A percentile compares a stretch with the other conserved stretches of the same genome.
phyloP scores from a whole-genome alignment of 1,140 invertebrate genomes.

The Apis florea region DNA sequence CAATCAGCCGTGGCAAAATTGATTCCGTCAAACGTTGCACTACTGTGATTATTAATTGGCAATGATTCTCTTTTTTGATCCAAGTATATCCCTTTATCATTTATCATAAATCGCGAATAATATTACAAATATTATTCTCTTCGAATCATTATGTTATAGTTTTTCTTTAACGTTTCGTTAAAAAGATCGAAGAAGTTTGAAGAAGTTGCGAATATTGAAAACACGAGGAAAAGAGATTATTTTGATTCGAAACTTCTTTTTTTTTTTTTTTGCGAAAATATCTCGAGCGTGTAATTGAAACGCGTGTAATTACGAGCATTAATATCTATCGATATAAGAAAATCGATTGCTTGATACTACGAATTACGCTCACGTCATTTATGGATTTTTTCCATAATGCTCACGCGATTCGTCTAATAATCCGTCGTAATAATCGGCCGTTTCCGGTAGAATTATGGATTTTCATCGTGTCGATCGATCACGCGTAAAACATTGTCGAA shows the following conservation, averaged over 20 bases:
- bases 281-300: not conserved
- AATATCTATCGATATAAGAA: constrained; percentile 9
- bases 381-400: not conserved
- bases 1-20: not conserved
- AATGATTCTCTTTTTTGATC: too few relatives aligned
- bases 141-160: too few relatives aligned
- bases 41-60: not conserved
- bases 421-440: not conserved
- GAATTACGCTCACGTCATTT: not conserved
- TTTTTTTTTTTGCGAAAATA: not conserved
- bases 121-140: too few relatives aligned
- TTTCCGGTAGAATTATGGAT: not conserved
- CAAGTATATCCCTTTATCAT: too few relatives aligned
- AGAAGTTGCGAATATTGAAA: too few relatives aligned
- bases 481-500: not conserved
- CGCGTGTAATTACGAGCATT: not conserved
- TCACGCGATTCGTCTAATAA: too few relatives aligned
- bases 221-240: too few relatives aligned
- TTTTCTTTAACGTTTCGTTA: too few relatives aligned
- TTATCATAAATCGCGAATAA: too few relatives aligned
- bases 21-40: not conserved
- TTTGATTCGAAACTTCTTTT: not conserved
- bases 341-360: not conserved
- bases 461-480: not conserved
- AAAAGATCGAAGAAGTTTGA: too few relatives aligned